phyloP scores from a whole-genome alignment of 2,113 vertebrate species.

The Sminthopsis crassicaudata region DNA sequence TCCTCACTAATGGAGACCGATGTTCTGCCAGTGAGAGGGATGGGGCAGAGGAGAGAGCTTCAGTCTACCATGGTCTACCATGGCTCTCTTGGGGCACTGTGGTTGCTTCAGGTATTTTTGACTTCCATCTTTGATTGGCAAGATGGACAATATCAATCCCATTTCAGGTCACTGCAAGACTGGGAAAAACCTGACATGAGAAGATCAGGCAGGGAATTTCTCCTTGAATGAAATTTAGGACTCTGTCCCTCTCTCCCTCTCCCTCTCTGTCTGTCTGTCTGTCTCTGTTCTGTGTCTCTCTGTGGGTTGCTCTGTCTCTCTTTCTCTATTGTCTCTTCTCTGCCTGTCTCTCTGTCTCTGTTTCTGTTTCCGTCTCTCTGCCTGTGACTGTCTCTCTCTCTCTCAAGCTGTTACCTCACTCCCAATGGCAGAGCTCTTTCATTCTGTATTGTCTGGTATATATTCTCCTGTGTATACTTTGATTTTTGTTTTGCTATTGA shows the following conservation, averaged over 20 bases:
- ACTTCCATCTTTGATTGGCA: background rate
- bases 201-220: background rate
- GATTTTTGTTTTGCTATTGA: background rate
- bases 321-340: no score
- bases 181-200: background rate
- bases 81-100: background rate
- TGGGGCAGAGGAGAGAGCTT: background rate
- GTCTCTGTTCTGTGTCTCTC: no score
- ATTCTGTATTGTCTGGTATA: background rate
- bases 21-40: background rate
- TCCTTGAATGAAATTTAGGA: background rate
- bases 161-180: background rate
- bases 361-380: no score
- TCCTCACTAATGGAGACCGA: background rate
- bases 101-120: background rate
- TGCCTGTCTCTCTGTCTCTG: no score
- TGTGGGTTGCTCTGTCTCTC: no score
- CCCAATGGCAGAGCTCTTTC: background rate
- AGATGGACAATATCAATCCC: background rate
- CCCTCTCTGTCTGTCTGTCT: no score
- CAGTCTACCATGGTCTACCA: rapidly evolving
- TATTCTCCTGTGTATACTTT: background rate
- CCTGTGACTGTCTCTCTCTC: no score
- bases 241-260: no score
- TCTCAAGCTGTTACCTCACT: background rate